Base-by-base conservation (phyloP, 2,113 vertebrate species). In the Synodontis membranacea region DNA sequence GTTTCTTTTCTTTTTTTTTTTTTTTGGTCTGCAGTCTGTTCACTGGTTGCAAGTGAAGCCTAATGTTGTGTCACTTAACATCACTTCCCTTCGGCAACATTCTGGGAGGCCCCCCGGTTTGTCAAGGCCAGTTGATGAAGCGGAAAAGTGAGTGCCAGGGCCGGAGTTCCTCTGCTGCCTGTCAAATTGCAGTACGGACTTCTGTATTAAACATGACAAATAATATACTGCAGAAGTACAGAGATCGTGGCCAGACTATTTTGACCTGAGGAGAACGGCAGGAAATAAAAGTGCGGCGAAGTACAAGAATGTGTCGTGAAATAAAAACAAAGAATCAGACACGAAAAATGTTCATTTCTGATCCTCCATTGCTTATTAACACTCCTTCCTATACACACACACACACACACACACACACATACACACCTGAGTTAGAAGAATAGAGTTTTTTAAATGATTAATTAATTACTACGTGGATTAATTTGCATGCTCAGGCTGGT, bases 21-120 rank as follows among this genome's bases (percentile, higher is more conserved):
- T 14, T 89, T 3, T 21, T 70, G 2, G 17, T 44, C 44, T 85
- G 54, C 85, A 86, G 90, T 90, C 88, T 91, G 86, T 86, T 76
- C 46, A 78, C 81, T 39, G 70, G 85, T 89, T 94, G 93, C 92
- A 94, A 95, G 94, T 94, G 94, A 91, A 87, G 75, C 48, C 56
- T 86, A 88, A 80, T 84, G 89, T 89, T 82, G 91, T 90, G 91
- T 86, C 81, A 86, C 84, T 4, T 90, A 88, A 92, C 90, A 87
- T 91, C 92, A 92, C 86, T 92, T 91, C 87, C 89, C 90, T 91
- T 90, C 87, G 90, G 88, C 85, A 88, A 86, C 85, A 89, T 94
- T 94, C 85, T 82, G 58, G 79, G 80, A 78, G 42, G 64, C 34
- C 46, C 60, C 48, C 3, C 25, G 14, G 62, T 78, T 80, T n/a